Evolutionary conservation across 1,140 invertebrate species (phyloP).

Genomic region (Tetragonula clypearis): DNA sequence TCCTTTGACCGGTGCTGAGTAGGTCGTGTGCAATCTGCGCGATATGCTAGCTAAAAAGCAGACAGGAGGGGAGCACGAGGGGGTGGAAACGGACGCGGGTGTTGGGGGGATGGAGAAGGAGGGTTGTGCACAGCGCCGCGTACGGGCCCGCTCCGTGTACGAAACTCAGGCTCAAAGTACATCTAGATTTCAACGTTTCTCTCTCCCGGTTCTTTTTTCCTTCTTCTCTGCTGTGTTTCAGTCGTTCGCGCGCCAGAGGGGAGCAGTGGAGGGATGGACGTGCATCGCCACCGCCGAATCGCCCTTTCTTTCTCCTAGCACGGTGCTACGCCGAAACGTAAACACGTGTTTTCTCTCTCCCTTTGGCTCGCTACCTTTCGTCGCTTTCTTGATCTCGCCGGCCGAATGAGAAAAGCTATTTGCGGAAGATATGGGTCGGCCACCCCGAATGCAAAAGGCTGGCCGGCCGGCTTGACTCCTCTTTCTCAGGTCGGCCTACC

Average conservation of each 20-base stretch:
- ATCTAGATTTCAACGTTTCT: slow-evolving; percentile 53
- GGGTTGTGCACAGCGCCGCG: slow-evolving; percentile 27
- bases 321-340: slow-evolving; percentile 5
- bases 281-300: slow-evolving; percentile 37
- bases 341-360: slow-evolving; percentile 28
- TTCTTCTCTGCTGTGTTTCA: slow-evolving; percentile 23
- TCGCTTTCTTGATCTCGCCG: slow-evolving; percentile 61
- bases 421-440: slow-evolving; percentile 70
- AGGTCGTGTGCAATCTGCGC: slow-evolving; percentile 57
- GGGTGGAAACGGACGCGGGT: not conserved
- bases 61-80: not conserved
- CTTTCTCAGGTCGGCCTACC: slow-evolving; percentile 43
- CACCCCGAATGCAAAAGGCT: slow-evolving; percentile 55
- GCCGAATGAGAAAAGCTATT: slow-evolving; percentile 63
- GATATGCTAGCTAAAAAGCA: slow-evolving; percentile 43
- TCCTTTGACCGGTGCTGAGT: slow-evolving; percentile 63
- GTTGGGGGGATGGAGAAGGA: slow-evolving; percentile 7
- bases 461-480: slow-evolving; percentile 21
- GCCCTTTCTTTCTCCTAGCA: slow-evolving; percentile 9
- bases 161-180: slow-evolving; percentile 46
- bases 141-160: slow-evolving; percentile 27
- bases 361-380: slow-evolving; percentile 31
- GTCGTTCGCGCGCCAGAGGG: slow-evolving; percentile 25
- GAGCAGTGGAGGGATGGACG: slow-evolving; percentile 4
- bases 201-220: not conserved